phyloP scores from a whole-genome alignment of 2,797 vertebrate genomes.

The Hippoglossus hippoglossus region DNA sequence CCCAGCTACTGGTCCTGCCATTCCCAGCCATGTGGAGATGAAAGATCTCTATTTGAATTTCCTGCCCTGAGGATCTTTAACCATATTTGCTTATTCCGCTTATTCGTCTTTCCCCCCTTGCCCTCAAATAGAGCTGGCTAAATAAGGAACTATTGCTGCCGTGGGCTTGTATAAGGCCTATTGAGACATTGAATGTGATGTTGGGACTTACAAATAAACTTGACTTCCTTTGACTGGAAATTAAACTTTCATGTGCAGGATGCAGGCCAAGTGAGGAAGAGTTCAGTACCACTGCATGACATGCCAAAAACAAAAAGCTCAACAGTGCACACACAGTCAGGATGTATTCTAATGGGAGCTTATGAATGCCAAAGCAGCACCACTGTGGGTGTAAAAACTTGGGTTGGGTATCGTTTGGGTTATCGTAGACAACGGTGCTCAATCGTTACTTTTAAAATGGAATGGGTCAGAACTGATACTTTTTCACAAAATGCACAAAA shows the following conservation, averaged over 20 bases:
- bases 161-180: not conserved
- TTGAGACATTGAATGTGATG: conserved; percentile 30
- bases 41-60: conserved; percentile 1
- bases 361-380: conserved; percentile 59
- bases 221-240: conserved; percentile 60
- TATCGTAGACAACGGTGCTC: no score
- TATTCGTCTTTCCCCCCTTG: not conserved
- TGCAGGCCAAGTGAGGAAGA: conserved; percentile 17
- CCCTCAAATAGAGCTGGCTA: not conserved
- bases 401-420: no score
- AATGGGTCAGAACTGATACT: no score
- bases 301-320: conserved; percentile 28
- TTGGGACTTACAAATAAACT: conserved; percentile 36
- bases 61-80: not conserved
- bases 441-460: no score
- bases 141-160: conserved; percentile 7
- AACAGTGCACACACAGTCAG: conserved; percentile 13
- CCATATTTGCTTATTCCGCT: not conserved
- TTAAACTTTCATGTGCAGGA: conserved; percentile 56
- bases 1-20: not conserved
- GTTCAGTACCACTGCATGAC: conserved; percentile 37
- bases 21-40: not conserved
- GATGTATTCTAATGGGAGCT: conserved; percentile 42
- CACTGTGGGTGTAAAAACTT: conserved; percentile 26
- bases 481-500: no score